Base-by-base conservation (phyloP, 2,888 invertebrate genomes). In the Eupithecia insigniata region DNA sequence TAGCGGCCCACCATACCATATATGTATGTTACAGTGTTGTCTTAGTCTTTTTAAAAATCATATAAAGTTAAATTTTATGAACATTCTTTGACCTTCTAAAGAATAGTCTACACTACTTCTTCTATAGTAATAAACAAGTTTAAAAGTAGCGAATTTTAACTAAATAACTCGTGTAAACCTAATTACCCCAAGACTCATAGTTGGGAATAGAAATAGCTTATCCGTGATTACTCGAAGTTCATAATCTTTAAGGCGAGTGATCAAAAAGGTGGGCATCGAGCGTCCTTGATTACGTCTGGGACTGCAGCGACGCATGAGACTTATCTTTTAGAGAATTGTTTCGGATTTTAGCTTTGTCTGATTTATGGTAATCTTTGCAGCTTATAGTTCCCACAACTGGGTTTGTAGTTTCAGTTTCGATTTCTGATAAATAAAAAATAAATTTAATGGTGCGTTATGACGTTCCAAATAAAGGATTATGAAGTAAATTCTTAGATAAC, bases 211-310 rank as follows among this genome's bases (percentile, higher is more conserved):
- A 64, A 72, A 74, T 67, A 67, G 18, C 66, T 75, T 71, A 77
- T 73, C 70, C 60, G 70, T 39, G 65, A 76, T 75, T 66, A 39
- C 36, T 67, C 61, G 71, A 75, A 77, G 51, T 75, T 55, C 58
- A 70, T 75, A 70, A 75, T 70, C 73, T 75, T 74, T 66, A 73
- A 72, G 72, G 80, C 77, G 81, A 78, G 71, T 83, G 85, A 87
- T 89, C 84, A 86, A 83, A 86, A 84, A 78, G 81, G 82, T 82
- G 84, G 85, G 81, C 86, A 87, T 85, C 88, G 68, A 84, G 89
- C 85, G 81, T 76, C 73, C 83, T 79, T 91, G 90, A 93, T 92
- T 92, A 91, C 90, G 84, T 92, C 84, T 81, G 92, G 91, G 92
- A 92, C 91, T 87, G 86, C 87, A 86, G 78, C 84, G 85, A 83